A percentile compares a stretch with the other conserved stretches of the same genome.
Evolutionary conservation across 92 coral and sea anemone species (phyloP).

Genomic region (Galaxea fascicularis): DNA sequence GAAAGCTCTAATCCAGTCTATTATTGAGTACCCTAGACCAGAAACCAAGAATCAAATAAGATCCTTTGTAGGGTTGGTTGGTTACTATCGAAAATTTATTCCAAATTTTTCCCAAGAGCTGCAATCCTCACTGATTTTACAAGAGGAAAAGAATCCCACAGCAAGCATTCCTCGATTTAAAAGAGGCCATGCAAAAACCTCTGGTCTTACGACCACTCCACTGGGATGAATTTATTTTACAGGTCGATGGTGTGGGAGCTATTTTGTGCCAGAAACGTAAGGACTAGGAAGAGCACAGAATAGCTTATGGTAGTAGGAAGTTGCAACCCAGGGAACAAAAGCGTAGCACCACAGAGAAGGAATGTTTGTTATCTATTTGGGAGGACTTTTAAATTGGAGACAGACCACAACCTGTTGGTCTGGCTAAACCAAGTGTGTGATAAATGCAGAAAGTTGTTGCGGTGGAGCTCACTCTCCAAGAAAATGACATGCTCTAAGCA

Average conservation of each 20-base stretch:
- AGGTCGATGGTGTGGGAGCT: slow-evolving; percentile 54
- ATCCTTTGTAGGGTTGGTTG: slow-evolving; percentile 52
- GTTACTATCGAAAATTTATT: slow-evolving; percentile 54
- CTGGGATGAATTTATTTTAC: slow-evolving; percentile 56
- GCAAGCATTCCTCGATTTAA: slow-evolving; percentile 40
- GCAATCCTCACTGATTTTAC: slow-evolving; percentile 41
- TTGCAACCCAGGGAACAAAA: slow-evolving; percentile 44
- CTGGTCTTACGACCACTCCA: slow-evolving; percentile 56
- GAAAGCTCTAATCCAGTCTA: slow-evolving; percentile 34
- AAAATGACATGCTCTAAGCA: too few relatives aligned
- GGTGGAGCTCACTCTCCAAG: too few relatives aligned
- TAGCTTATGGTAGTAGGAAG: slow-evolving; percentile 56
- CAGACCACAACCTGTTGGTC: slow-evolving; percentile 68
- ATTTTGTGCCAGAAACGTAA: slow-evolving; percentile 59
- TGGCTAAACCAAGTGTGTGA: too few relatives aligned
- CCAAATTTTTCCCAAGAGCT: slow-evolving; percentile 40
- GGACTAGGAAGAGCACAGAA: slow-evolving; percentile 47
- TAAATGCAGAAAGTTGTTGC: too few relatives aligned
- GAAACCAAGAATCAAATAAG: slow-evolving; percentile 42
- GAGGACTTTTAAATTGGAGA: slow-evolving; percentile 49
- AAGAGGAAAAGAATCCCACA: slow-evolving; percentile 30
- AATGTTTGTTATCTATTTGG: slow-evolving; percentile 47
- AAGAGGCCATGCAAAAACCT: slow-evolving; percentile 24
- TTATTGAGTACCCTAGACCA: too few relatives aligned
- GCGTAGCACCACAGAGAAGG: slow-evolving; percentile 53